Conservation (phyloP, 2,797 vertebrate species). For the Alectoris magna region DNA sequence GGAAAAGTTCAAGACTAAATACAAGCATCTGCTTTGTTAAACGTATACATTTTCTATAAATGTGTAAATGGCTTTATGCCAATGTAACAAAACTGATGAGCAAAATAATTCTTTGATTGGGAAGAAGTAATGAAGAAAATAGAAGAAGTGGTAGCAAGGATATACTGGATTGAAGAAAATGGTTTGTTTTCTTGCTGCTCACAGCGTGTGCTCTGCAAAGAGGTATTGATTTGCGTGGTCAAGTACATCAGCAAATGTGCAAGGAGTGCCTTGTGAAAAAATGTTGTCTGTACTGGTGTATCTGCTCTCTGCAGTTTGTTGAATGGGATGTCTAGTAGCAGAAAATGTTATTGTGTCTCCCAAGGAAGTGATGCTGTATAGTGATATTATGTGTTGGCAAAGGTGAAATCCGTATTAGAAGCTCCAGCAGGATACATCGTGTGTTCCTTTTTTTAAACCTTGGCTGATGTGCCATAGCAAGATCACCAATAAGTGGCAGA, state of each 20-base stretch:
- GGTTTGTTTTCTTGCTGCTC: neutral
- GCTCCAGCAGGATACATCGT: neutral
- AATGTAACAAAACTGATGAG: neutral
- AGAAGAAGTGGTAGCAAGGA: neutral
- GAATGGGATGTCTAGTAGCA: neutral
- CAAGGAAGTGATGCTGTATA: neutral
- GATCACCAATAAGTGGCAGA: neutral
- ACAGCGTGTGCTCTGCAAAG: neutral
- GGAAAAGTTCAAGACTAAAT: neutral
- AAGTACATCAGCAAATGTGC: neutral
- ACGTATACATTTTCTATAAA: neutral
- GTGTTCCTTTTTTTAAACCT: neutral
- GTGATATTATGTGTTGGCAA: accelerated
- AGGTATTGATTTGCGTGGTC: neutral
- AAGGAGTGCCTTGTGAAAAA: neutral
- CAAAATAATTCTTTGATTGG: neutral
- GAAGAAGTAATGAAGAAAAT: neutral
- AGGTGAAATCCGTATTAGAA: neutral
- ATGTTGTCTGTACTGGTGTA: neutral
- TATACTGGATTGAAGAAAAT: neutral
- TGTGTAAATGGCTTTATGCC: neutral
- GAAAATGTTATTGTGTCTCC: neutral
- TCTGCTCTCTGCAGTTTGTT: neutral
- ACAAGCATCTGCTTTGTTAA: neutral
- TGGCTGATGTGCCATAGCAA: slow-evolving; percentile 3